These are phyloP conservation scores for Scaptomyza flava DNA, from an alignment of 2,888 invertebrate species.

Conservation along the genomic window DNA sequence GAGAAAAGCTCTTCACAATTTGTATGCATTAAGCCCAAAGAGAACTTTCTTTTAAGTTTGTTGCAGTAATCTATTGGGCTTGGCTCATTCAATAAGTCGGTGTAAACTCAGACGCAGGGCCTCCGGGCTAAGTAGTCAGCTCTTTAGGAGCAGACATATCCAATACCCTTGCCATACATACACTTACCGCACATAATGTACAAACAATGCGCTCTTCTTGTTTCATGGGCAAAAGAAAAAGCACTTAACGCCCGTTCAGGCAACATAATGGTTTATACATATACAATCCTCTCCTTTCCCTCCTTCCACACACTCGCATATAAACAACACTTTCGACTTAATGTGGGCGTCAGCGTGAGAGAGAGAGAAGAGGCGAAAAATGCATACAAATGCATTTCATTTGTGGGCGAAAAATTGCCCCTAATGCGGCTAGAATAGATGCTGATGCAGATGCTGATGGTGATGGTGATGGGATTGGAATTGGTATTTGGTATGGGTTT, in stretches of 20 bases:
- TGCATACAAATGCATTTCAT: constrained; percentile 74
- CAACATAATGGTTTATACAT: constrained; percentile 50
- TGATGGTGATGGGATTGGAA: constrained; percentile 13
- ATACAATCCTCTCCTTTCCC: not conserved
- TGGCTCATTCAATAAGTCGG: constrained; percentile 21
- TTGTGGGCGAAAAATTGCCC: constrained; percentile 51
- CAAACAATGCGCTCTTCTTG: constrained; percentile 55
- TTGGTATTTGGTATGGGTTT: constrained; percentile 32
- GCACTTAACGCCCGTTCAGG: constrained; percentile 61
- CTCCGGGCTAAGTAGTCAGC: constrained; percentile 14
- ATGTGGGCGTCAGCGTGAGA: constrained; percentile 43
- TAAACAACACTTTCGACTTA: constrained; percentile 55
- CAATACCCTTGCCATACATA: not conserved
- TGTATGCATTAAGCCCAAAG: not conserved
- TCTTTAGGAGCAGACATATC: constrained; percentile 5
- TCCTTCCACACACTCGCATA: constrained; percentile 1
- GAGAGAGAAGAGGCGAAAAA: constrained; percentile 53
- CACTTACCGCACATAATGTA: constrained; percentile 21
- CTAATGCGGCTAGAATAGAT: constrained; percentile 64
- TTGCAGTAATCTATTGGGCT: constrained; percentile 17
- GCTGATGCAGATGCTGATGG: constrained; percentile 21
- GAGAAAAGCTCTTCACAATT: not conserved
- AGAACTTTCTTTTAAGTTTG: not conserved
- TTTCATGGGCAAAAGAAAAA: constrained; percentile 56
- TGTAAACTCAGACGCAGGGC: constrained; percentile 7